Evolutionary conservation across 2,888 invertebrate species (phyloP), one percentile per base, ranked within the genome.

Genomic region (Yponomeuta plumbellus): DNA sequence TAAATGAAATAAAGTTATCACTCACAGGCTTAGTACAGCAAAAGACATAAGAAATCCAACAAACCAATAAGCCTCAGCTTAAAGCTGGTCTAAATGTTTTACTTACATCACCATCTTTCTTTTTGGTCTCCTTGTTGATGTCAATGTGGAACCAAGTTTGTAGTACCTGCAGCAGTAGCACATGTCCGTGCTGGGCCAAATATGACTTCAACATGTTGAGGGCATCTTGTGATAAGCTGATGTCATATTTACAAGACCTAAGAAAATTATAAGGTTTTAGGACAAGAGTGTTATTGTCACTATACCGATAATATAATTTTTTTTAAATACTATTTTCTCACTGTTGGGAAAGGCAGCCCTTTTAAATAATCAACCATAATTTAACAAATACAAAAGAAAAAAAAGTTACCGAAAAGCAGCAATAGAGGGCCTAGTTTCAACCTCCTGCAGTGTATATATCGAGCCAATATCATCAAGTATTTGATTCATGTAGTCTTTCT

Each of bases 211-310:
- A 82, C 73, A 92, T 91, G 72, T 93, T 92, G 40, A 94, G 86
- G 4, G 94, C 93, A 78, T 94, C 93, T 74, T 93, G 92, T n/a
- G 94, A 93, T 70, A 96, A 83, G 73, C 93, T 92, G 63, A 95
- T 86, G 75, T 94, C 94, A 84, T 94, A 95, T 86, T 95, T 96
- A 76, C 94, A 93, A 39, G 94, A 94, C 75, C 95, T 94, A 80
- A 80, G 92, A 77, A 52, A 26, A 64, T 40, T 67, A 21, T 66
- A 63, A 3, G n/a, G 11, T 58, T 11, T 17, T 52, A 52, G 5
- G 17, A 17, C 13, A 52, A 52, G 44, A 44, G 26, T 26, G 26
- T 26, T 34, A 8, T 34, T 34, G 34, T 34, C 34, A 34, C 34
- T 8, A 34, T 34, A 6, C 34, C 8, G 5, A 26, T 26, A 26